Base-by-base conservation (phyloP, 35 echinoderm and acorn worm species). In the Chiridota heheva region DNA sequence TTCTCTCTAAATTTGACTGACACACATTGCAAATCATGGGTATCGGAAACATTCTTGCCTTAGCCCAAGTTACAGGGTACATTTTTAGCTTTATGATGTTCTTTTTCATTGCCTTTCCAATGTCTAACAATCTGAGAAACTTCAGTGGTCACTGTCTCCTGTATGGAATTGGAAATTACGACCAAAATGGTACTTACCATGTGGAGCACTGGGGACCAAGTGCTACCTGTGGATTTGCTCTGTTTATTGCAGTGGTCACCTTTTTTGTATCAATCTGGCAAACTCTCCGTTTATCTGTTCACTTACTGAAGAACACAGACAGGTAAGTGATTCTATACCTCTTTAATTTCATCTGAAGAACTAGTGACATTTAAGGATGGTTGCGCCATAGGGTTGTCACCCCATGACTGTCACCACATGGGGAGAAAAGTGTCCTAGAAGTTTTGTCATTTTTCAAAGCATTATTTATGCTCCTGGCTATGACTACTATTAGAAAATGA, bases 121-220 rank as follows among this genome's bases (percentile, higher is more conserved):
- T 78, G 61, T 63, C 43, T 12, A 32, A 20, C 59, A 78, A 42
- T 63, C 40, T 66, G 10, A 15, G 42, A n/a, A 53, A 40, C 25
- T 87, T 87, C 42, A 64, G 79, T 16, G 84, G 84, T 10, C 53
- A 78, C 15, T 87, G 84, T 38, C 28, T 87, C 33, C 73, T 87
- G 17, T 87, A 78, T 42, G 56, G 72, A 1, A 22, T 63, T 10
- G 84, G 84, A 29, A 36, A 60, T 25, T 87, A 76, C 28, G 20
- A 70, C 5, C 15, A 42, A 1, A 55, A 47, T 37, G 57, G 22
- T 15, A 26, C 40, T 13, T 80, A 38, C 28, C 3, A 47, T 1
- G 60, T 87, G 8, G 60, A 47, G n/a, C 3, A 28, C 30, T 87
- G 84, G 84, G 72, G 70, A 29, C 27, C 27, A 30, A 17, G 42